These are phyloP conservation scores for Falcaria lacertinaria DNA, from an alignment of 2,888 invertebrate species.

Conservation along the genomic window DNA sequence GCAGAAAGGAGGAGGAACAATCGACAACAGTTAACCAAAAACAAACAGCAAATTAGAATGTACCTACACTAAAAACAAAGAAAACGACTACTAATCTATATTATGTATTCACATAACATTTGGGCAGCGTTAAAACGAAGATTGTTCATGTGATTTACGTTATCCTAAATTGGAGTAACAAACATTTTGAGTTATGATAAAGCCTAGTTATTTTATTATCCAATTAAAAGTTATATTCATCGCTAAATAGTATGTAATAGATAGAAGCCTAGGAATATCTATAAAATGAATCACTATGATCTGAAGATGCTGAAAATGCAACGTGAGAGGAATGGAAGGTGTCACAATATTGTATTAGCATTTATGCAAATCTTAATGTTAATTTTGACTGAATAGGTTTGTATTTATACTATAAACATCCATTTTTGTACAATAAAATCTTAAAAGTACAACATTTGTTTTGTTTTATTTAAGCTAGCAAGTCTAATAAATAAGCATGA, in stretches of 20 bases:
- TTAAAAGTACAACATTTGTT: conserved; percentile 39
- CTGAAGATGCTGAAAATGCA: conserved; percentile 35
- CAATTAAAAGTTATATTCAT: conserved; percentile 38
- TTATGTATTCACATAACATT: conserved; percentile 42
- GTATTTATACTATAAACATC: conserved; percentile 57
- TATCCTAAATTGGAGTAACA: conserved; percentile 42
- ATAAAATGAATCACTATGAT: conserved; percentile 31
- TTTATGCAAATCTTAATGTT: conserved; percentile 61
- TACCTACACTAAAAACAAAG: conserved; percentile 16
- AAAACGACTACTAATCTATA: conserved; percentile 30
- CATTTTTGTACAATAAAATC: conserved; percentile 70
- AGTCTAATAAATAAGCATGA: neutral
- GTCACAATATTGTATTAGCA: conserved; percentile 47
- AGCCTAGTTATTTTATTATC: conserved; percentile 43
- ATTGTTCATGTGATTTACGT: conserved; percentile 53
- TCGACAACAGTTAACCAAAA: conserved; percentile 39
- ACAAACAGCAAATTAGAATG: conserved; percentile 54
- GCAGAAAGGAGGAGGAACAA: conserved; percentile 85
- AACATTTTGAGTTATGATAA: conserved; percentile 39
- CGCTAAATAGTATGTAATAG: no score
- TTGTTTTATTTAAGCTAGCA: neutral
- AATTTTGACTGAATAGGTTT: conserved; percentile 67
- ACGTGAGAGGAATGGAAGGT: conserved; percentile 24
- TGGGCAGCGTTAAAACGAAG: conserved; percentile 43
- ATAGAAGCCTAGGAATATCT: conserved; percentile 23